Conservation (phyloP, 2,113 vertebrate genomes). For the Cervus canadensis region DNA sequence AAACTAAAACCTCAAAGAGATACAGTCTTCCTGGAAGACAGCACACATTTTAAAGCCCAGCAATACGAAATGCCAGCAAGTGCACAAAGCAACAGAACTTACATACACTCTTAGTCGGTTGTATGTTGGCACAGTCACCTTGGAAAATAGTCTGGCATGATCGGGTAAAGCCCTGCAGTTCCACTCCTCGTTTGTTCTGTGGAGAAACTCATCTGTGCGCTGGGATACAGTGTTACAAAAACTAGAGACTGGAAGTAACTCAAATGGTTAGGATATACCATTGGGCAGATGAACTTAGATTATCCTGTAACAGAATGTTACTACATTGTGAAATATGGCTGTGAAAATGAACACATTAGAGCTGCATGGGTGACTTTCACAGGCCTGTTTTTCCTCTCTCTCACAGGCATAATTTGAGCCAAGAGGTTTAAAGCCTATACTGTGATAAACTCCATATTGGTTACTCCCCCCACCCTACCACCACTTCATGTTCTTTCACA, state of each 20-base stretch:
- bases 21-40: fast-evolving
- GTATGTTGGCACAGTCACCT: not conserved
- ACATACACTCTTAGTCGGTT: no score
- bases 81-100: not conserved
- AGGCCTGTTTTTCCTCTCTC: not conserved
- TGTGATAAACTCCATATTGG: not conserved
- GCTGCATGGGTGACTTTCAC: not conserved
- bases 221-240: not conserved
- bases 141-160: not conserved
- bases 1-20: not conserved
- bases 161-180: not conserved
- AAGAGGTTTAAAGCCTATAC: not conserved
- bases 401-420: not conserved
- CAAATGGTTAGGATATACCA: not conserved
- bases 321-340: not conserved
- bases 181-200: not conserved
- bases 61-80: not conserved
- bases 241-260: not conserved
- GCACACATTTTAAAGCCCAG: not conserved
- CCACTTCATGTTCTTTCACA: not conserved
- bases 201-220: not conserved
- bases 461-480: not conserved
- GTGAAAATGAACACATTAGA: not conserved
- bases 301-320: not conserved
- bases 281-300: not conserved